Evolutionary conservation across 2,888 invertebrate species (phyloP), one percentile per base, ranked within the genome.

Genomic region (Mycalesis mineus): DNA sequence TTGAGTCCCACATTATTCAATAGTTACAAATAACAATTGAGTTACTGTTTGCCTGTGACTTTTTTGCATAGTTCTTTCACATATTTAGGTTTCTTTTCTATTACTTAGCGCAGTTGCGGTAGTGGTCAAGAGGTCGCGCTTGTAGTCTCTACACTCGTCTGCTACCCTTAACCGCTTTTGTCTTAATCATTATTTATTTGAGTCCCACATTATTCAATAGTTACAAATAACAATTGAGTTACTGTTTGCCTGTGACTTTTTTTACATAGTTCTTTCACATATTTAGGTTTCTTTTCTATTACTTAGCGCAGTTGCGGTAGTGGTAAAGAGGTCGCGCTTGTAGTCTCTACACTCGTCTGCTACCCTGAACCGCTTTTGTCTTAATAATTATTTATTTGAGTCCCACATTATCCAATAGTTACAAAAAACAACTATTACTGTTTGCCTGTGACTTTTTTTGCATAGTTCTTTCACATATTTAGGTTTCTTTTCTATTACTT

Each of bases 321-420:
- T n/a, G n/a, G n/a, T n/a, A n/a, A 51, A 51, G 51, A 51, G 51
- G 51, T 51, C 51, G 40, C 14, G 29, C 51, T 51, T 51, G 51
- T 31, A 40, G 28, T 31, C 29, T 51, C n/a, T n/a, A n/a, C n/a
- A n/a, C 57, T 50, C 37, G 54, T 50, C 28, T 60, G 47, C 44
- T 54, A 60, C 45, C 54, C 51, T 36, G 41, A 53, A 31, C 37
- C 36, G 14, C 52, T 57, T 41, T 36, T 36, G 40, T 29, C 41
- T 48, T 28, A 28, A 48, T 37, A 7, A 14, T 49, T 49, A 37
- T 39, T 22, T 49, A 5, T 28, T 39, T 37, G 9, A 39, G 37
- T 39, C 49, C 8, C 28, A 49, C 33, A 11, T 14, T 39, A 28
- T 22, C 1, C 13, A 14, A 47, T 33, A 9, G 14, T 13, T 7